Base-by-base conservation (phyloP, 2,797 vertebrate species). In the Pipistrellus pipistrellus region DNA sequence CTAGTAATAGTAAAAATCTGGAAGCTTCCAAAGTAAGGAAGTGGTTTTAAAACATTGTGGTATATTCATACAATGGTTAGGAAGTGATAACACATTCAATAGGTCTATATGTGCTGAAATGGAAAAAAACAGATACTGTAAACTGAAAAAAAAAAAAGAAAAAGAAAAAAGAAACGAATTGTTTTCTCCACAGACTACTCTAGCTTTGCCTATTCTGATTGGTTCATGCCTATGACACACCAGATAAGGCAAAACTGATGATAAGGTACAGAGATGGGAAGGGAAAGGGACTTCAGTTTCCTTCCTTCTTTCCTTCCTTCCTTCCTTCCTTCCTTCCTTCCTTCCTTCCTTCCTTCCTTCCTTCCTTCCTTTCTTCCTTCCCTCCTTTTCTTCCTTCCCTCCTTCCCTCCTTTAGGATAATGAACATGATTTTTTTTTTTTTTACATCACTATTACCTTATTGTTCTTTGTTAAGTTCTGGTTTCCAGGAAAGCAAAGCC, bases 391-490 rank as follows among this genome's bases (percentile, higher is more conserved):
- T 41, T 48, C n/a, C 1, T 76, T 4, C 59, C 4, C 23, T 14
- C 32, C 35, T 11, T 27, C 8, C 59, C 21, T 77, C 48, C 46
- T 85, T 72, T 32, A 6, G 62, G 75, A 23, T 41, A 59, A 72
- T 57, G 6, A 38, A 46, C 14, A 20, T 92, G 14, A 8, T 44
- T 44, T 44, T 53, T n/a, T 46, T n/a, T 46, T 20, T 15, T 25
- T 55, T 62, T 30, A 4, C 35, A 71, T 91, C 27, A 9, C 7
- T 68, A 53, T 82, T 46, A 64, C 7, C 82, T 62, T 94, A n/a
- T 68, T 94, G 32, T 93, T 62, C 13, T 71, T 88, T 18, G 32
- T 51, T 41, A 75, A 80, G n/a, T 72, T 93, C 23, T 89, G 5
- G 2, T 85, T 3, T 72, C 30, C 41, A 94, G 53, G 41, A 55